Base-by-base conservation (phyloP, 2,888 invertebrate genomes). In the Therioaphis trifolii region DNA sequence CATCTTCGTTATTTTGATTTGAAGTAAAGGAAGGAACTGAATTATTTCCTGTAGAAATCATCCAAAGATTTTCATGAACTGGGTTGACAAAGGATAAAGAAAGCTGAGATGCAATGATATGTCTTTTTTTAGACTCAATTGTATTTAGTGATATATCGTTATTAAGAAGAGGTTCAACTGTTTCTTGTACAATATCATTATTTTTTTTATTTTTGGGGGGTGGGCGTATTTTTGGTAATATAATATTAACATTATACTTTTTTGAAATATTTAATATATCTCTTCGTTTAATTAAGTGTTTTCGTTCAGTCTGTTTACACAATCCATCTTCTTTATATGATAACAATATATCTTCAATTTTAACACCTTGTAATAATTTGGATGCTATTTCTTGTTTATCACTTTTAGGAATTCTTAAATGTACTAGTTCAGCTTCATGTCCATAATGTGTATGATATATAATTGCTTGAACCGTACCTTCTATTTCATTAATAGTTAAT, bases 311-410 rank as follows among this genome's bases (percentile, higher is more conserved):
- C 46, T 58, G 27, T 24, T 71, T 46, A 24, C 58, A 61, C 15
- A 43, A 24, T 12, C 24, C 40, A 46, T 80, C 71, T 72, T 46
- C n/a, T 55, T 72, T 61, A 24, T 72, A 61, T 21, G 46, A 58
- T 46, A 15, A 49, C 18, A 72, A 29, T 80, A 72, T 72, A 21
- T 80, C 80, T 24, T 80, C 71, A 14, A 72, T 72, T 40, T 61
- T 71, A 21, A 80, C 46, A 29, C 80, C 71, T 72, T 80, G 71
- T 61, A 61, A 71, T 58, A 79, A 29, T 61, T 80, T 80, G 1
- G 71, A 71, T 21, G 71, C 80, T 72, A 80, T 72, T 61, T 80
- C 80, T 46, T 72, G 71, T 72, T 80, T 80, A 35, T 69, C 78
- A 69, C 27, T 55, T 43, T 80, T 72, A 49, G 71, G 21, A 21